A percentile compares a stretch with the other conserved stretches of the same genome.
Evolutionary conservation across 2,797 vertebrate species (phyloP).

Genomic region (Geotrypetes seraphini): DNA sequence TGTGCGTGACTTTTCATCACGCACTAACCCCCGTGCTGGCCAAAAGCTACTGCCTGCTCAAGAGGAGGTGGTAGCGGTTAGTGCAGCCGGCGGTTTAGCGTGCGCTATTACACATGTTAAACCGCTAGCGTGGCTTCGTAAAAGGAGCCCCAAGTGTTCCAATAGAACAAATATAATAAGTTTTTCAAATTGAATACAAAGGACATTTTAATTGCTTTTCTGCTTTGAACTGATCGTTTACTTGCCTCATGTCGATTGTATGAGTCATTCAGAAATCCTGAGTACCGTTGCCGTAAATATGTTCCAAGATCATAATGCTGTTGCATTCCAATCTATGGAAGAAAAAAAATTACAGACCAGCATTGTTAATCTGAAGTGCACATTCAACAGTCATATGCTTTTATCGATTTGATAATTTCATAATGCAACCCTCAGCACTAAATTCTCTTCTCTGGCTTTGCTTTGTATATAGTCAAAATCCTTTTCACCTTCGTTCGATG

Average conservation of each 20-base stretch:
- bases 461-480: too few species aligned
- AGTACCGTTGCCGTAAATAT: conserved; percentile 45
- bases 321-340: conserved; percentile 45
- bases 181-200: conserved; percentile 2
- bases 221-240: not conserved
- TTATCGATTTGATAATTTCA: too few species aligned
- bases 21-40: too few species aligned
- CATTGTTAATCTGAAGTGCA: not conserved
- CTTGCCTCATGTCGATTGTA: conserved; percentile 52
- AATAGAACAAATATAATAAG: not conserved
- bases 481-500: too few species aligned
- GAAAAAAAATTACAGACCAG: conserved; percentile 6
- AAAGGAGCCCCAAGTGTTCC: conserved; percentile 5
- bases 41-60: too few species aligned
- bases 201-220: not conserved
- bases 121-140: too few species aligned
- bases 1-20: too few species aligned
- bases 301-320: conserved; percentile 55
- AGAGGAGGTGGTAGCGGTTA: too few species aligned
- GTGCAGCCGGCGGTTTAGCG: too few species aligned
- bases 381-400: not conserved
- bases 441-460: not conserved
- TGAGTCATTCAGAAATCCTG: conserved; percentile 42
- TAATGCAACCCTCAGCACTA: not conserved
- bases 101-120: too few species aligned